Conservation (phyloP, 2,113 vertebrate species). For the Stercorarius parasiticus region DNA sequence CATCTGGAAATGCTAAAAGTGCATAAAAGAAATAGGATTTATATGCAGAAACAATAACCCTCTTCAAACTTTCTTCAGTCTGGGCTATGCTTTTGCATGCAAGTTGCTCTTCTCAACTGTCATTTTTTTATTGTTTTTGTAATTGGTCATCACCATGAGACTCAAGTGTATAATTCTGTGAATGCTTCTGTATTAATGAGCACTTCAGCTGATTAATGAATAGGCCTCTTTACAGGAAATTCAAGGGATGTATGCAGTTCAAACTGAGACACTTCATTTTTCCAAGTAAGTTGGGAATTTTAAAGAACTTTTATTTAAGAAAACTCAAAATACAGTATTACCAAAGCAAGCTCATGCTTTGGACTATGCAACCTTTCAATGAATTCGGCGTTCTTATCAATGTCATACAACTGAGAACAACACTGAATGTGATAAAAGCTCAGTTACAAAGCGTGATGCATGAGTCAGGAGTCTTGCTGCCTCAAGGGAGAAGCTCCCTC, state of each 20-base stretch:
- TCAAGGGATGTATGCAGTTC: background rate
- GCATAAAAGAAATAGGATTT: constrained; percentile 9
- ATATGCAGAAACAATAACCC: background rate
- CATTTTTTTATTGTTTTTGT: background rate
- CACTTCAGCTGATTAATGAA: background rate
- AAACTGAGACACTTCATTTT: background rate
- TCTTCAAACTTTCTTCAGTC: background rate
- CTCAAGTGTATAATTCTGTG: background rate
- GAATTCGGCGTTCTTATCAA: background rate
- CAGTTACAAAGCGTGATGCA: background rate
- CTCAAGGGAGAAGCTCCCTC: background rate
- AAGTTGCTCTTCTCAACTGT: background rate
- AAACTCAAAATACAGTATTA: background rate
- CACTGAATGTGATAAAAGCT: background rate
- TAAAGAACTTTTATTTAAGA: background rate
- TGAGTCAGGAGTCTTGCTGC: background rate
- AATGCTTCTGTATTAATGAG: background rate
- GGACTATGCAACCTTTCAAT: background rate
- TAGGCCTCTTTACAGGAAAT: background rate
- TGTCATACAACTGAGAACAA: fast-evolving
- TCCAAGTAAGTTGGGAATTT: background rate
- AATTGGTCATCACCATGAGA: background rate
- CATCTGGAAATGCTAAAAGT: constrained; percentile 67
- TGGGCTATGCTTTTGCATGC: background rate
- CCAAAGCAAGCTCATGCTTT: background rate